Evolutionary conservation across 1,140 invertebrate species (phyloP), one percentile per base, ranked within the genome.

Genomic region (Hirudo medicinalis): DNA sequence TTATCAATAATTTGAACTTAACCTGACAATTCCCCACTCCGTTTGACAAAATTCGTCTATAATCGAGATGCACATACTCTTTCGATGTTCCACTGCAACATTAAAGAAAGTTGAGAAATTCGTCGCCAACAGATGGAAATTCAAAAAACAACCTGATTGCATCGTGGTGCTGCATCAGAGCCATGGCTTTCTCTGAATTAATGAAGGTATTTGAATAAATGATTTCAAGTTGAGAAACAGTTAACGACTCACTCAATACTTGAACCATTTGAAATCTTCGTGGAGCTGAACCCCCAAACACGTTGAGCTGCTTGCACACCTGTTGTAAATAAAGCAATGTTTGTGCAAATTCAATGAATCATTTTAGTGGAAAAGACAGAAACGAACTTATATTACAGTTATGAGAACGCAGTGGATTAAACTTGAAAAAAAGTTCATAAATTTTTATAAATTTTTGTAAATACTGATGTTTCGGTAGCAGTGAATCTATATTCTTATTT

Each of bases 81-180:
- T 82, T 82, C 27, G 79, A 80, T 71, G 82, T 83, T 4, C 82
- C 81, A 72, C 80, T 81, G 55, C 74, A 76, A 63, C 0, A 2
- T 22, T 25, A 63, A 32, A 25, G 57, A 63, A 63, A 63, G 8
- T 25, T 22, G 22, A n/a, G 57, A 20, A 22, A 22, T 19, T 36
- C 32, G 6, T 36, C 32, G 4, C 11, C 57, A 63, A 15, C 22
- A 32, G 4, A 63, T n/a, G 19, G 17, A 25, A 68, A 40, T 68
- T 22, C 2, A 68, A 32, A 15, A 6, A 78, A 82, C 80, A 77
- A 85, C 83, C 83, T 85, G 3, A 87, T 82, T 25, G 84, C 86
- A 80, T 88, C 93, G 77, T 97, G 94, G 82, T 97, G 94, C 78
- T 97, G 93, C 84, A 90, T 88, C 0, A 94, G 84, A 29, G 89